A percentile compares a stretch with the other conserved stretches of the same genome.
phyloP scores from a whole-genome alignment of 2,888 invertebrate species.

The Hemithea aestivaria region DNA sequence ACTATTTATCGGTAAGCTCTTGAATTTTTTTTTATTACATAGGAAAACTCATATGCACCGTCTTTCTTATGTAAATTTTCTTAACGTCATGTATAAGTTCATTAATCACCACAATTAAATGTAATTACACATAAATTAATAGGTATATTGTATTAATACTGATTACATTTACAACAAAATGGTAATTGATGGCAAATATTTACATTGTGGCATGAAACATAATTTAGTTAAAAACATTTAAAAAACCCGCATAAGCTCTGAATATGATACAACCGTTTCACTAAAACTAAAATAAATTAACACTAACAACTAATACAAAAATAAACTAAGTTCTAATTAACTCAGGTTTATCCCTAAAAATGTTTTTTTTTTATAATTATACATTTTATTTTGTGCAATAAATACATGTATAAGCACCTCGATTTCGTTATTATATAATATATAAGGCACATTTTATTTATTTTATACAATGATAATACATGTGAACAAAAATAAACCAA shows the following conservation, averaged over 20 bases:
- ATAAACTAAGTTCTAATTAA: slow-evolving; percentile 20
- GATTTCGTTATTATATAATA: slow-evolving; percentile 16
- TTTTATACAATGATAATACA: not conserved
- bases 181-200: slow-evolving; percentile 68
- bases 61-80: too few species aligned
- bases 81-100: slow-evolving; percentile 6
- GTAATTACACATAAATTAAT: slow-evolving; percentile 42
- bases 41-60: too few species aligned
- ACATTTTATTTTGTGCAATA: slow-evolving; percentile 9
- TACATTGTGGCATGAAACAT: slow-evolving; percentile 64
- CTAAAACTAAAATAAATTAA: slow-evolving; percentile 51
- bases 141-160: slow-evolving; percentile 75
- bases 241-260: slow-evolving; percentile 64
- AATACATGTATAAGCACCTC: slow-evolving; percentile 30
- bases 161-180: slow-evolving; percentile 68
- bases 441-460: slow-evolving; percentile 29
- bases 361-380: not conserved
- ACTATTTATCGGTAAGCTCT: too few species aligned
- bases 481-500: slow-evolving; percentile 1
- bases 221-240: slow-evolving; percentile 30
- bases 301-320: slow-evolving; percentile 40
- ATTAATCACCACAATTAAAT: slow-evolving; percentile 9
- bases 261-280: slow-evolving; percentile 54
- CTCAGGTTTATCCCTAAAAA: not conserved
- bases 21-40: too few species aligned